Conservation (phyloP, 92 coral and sea anemone species). For the Epizoanthus fatuus region DNA sequence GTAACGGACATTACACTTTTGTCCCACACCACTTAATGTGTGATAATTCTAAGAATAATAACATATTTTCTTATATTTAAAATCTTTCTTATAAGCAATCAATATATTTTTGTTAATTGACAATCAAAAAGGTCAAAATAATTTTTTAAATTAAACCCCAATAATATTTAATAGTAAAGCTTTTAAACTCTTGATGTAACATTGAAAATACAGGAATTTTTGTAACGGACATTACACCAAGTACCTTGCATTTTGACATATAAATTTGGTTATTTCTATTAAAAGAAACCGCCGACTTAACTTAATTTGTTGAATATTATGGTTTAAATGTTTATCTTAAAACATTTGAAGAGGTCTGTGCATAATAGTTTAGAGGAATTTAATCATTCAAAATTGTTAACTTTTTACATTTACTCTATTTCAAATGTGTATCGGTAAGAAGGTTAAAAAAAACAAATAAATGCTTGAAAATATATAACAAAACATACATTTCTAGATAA, state of each 20-base stretch:
- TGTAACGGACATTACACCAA: not conserved
- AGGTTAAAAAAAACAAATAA: constrained; percentile 23
- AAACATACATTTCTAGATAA: constrained; percentile 34
- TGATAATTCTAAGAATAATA: constrained; percentile 31
- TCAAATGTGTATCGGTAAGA: constrained; percentile 27
- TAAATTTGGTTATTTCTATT: not conserved
- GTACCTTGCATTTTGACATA: not conserved
- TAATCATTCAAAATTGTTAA: constrained; percentile 15
- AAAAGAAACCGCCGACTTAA: constrained; percentile 13
- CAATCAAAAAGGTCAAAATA: constrained; percentile 20
- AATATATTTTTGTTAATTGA: constrained; percentile 30
- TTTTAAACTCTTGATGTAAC: constrained; percentile 18
- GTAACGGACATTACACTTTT: constrained; percentile 43
- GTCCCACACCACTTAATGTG: constrained; percentile 34
- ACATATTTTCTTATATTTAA: constrained; percentile 18
- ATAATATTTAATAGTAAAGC: constrained; percentile 8
- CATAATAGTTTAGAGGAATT: constrained; percentile 24
- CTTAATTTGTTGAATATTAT: constrained; percentile 14
- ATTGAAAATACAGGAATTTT: not conserved
- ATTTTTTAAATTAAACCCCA: constrained; percentile 27
- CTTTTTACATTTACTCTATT: constrained; percentile 28
- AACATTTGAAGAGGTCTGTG: constrained; percentile 25
- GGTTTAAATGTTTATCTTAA: constrained; percentile 20
- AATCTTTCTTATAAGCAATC: constrained; percentile 33
- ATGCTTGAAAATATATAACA: constrained; percentile 17